Base-by-base conservation (phyloP, 2,888 invertebrate genomes). In the Apamea crenata region DNA sequence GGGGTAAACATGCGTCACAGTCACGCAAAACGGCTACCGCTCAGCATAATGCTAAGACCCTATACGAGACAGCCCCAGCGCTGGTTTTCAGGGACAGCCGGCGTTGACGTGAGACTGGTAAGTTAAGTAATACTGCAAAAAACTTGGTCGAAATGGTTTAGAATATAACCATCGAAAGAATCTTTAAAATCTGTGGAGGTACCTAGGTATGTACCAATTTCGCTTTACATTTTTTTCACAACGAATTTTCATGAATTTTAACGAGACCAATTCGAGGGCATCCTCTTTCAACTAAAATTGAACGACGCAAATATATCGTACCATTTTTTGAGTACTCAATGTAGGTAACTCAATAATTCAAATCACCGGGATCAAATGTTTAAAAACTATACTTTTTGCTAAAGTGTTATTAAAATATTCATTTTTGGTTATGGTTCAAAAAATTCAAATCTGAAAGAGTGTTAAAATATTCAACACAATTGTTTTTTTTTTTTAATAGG, bases 211-310 rank as follows among this genome's bases (percentile, higher is more conserved):
- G 61, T 67, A 65, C 44, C 74, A 66, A 73, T 85, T 85, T 65
- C 16, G 44, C 56, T 73, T 73, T 47, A 61, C 44, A 80, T 76
- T 81, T 84, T 83, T 86, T 84, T 29, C 73, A 67, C 83, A 68
- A 86, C 87, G 69, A 72, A 56, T 83, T 83, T 83, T 59, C 63
- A 86, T 86, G 83, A 74, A 84, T 86, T 86, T 86, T 84, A 84
- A 84, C 84, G 84, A 83, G 78, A 86, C 83, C 78, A 72, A 78
- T 83, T 86, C 87, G 84, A 84, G 83, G 44, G 86, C 87, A 71
- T 83, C 84, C 84, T 86, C 86, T 86, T 83, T 74, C 74, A 78
- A 78, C 87, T 72, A 84, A 84, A 84, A 84, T 83, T 84, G 71
- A 86, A 86, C 74, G 70, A 78, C 36, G 78, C 83, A 74, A 78